phyloP scores from a whole-genome alignment of 2,113 vertebrate species.

The Heterotis niloticus region DNA sequence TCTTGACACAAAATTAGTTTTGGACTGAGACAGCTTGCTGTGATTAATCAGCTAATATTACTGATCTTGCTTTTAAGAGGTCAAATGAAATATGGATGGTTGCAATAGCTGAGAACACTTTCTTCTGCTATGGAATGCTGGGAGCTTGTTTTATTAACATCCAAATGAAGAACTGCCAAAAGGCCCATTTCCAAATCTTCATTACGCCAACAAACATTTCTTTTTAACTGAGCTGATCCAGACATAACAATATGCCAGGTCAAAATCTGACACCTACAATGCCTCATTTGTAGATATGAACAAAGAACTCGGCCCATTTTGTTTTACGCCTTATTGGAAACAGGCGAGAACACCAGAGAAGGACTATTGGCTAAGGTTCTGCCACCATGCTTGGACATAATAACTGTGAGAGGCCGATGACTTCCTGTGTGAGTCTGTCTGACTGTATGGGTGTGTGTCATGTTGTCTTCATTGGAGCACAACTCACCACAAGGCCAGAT shows the following conservation, averaged over 20 bases:
- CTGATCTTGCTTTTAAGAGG: background rate
- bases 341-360: background rate
- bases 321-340: background rate
- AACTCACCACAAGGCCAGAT: slow-evolving; percentile 75
- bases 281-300: background rate
- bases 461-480: background rate
- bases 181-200: slow-evolving; percentile 11
- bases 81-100: background rate
- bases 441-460: background rate
- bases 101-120: background rate
- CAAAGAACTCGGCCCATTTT: background rate
- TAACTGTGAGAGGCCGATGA: background rate
- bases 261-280: background rate
- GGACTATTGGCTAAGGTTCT: background rate
- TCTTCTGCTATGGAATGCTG: slow-evolving; percentile 2
- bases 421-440: background rate
- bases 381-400: background rate
- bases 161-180: slow-evolving; percentile 20
- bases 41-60: background rate
- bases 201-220: slow-evolving; percentile 25
- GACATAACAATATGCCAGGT: slow-evolving; percentile 19
- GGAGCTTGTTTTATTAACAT: slow-evolving; percentile 21
- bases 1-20: background rate
- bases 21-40: background rate
- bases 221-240: slow-evolving; percentile 25